Percentiles rank a stretch among this genome's conserved stretches.
These are phyloP conservation scores for Tetragonula carbonaria DNA, from an alignment of 2,888 invertebrate species.

Conservation along the genomic window DNA sequence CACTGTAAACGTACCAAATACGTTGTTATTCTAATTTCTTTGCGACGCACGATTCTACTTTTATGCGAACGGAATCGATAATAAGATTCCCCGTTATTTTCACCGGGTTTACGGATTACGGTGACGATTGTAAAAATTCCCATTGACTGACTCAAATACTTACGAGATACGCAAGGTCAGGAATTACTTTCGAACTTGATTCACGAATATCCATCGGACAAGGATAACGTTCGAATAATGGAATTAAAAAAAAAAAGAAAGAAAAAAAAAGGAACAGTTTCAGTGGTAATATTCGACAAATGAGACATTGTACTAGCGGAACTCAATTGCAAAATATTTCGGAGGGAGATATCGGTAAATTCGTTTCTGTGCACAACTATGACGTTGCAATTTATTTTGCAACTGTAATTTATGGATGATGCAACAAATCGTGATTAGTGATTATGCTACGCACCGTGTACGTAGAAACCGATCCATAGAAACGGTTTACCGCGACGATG, in stretches of 20 bases:
- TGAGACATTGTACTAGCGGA: not conserved
- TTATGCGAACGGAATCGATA: conserved; percentile 48
- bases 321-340: conserved; percentile 24
- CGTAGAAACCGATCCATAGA: conserved; percentile 1
- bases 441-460: not conserved
- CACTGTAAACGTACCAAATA: conserved; percentile 21
- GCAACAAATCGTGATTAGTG: conserved; percentile 43
- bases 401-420: conserved; percentile 69
- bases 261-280: not conserved
- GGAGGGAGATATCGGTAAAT: not conserved
- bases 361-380: conserved; percentile 24
- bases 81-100: not conserved
- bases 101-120: not conserved
- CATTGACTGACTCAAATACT: too few relatives aligned
- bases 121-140: not conserved
- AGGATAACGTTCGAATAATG: too few relatives aligned
- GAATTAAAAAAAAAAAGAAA: too few relatives aligned
- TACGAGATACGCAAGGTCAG: not conserved
- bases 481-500: conserved; percentile 1
- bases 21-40: conserved; percentile 56
- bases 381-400: conserved; percentile 54
- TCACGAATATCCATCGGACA: not conserved
- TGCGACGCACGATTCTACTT: not conserved
- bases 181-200: not conserved
- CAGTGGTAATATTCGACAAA: not conserved